phyloP scores from a whole-genome alignment of 37 sponge, comb jelly and placozoan genomes.

The Halichondria panicea region DNA sequence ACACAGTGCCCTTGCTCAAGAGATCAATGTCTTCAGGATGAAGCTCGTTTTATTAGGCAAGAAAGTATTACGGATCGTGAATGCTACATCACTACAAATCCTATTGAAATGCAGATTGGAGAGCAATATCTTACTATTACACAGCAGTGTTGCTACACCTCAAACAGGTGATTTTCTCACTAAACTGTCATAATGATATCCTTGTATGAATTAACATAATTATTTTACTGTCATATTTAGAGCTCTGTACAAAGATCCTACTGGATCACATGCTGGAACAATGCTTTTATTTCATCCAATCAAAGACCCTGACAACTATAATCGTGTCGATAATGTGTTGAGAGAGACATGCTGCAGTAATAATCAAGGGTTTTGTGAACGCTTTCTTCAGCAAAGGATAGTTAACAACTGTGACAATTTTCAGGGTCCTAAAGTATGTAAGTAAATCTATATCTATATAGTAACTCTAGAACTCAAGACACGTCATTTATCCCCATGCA shows the following conservation, averaged over 20 bases:
- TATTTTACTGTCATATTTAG: no score
- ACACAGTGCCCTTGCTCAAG: not conserved
- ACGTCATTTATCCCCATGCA: no score
- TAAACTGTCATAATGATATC: not conserved
- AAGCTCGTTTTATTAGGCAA: not conserved
- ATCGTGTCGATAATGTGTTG: not conserved
- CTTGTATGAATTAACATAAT: no score
- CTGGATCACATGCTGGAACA: constrained; percentile 1
- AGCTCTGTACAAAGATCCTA: not conserved
- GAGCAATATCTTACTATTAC: not conserved
- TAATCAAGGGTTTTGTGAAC: not conserved
- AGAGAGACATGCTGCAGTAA: not conserved
- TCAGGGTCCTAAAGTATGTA: not conserved
- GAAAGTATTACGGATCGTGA: not conserved
- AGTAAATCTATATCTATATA: no score
- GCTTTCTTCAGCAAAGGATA: not conserved
- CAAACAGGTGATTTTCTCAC: not conserved
- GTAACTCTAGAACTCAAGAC: no score
- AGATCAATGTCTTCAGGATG: not conserved
- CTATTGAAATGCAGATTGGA: not conserved
- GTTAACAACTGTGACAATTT: not conserved
- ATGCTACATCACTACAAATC: not conserved
- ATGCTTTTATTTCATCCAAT: not conserved
- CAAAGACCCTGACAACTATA: not conserved
- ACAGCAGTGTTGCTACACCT: constrained; percentile 6